A percentile compares a stretch with the other conserved stretches of the same genome.
Conservation (phyloP, 2,113 vertebrate species). For the Pelobates fuscus region DNA sequence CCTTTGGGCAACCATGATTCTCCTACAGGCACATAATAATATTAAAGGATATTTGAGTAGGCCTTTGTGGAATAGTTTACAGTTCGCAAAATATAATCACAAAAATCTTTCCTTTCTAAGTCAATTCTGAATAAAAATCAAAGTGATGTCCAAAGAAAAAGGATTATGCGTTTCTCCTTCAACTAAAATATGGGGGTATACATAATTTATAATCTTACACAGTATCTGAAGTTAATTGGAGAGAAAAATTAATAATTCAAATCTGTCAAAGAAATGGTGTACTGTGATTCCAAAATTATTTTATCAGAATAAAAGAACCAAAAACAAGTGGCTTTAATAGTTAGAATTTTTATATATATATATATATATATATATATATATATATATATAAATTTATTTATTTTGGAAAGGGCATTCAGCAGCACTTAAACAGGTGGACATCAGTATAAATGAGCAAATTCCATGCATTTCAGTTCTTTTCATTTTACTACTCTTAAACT, state of each 20-base stretch:
- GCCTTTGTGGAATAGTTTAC: not conserved
- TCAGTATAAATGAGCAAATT: not conserved
- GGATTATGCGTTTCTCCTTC: constrained; percentile 26
- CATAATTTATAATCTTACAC: constrained; percentile 34
- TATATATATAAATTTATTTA: too few species aligned
- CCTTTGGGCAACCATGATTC: not conserved
- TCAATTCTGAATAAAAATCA: constrained; percentile 27
- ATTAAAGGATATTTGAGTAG: not conserved
- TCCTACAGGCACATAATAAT: not conserved
- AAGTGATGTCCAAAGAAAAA: constrained; percentile 29
- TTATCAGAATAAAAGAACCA: constrained; percentile 17
- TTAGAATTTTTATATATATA: too few species aligned
- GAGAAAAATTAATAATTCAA: constrained; percentile 36
- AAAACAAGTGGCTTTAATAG: not conserved
- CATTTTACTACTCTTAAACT: too few species aligned
- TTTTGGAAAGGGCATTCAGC: not conserved
- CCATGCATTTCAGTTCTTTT: not conserved
- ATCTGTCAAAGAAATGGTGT: constrained; percentile 31
- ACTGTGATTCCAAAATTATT: constrained; percentile 20
- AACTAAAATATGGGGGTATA: constrained; percentile 37
- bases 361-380: too few species aligned
- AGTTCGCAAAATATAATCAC: constrained; percentile 22
- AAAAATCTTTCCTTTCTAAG: constrained; percentile 24
- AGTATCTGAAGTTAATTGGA: constrained; percentile 41
- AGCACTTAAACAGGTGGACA: not conserved